Evolutionary conservation across 1,140 invertebrate species (phyloP), one percentile per base, ranked within the genome.

Genomic region (Linepithema humile): DNA sequence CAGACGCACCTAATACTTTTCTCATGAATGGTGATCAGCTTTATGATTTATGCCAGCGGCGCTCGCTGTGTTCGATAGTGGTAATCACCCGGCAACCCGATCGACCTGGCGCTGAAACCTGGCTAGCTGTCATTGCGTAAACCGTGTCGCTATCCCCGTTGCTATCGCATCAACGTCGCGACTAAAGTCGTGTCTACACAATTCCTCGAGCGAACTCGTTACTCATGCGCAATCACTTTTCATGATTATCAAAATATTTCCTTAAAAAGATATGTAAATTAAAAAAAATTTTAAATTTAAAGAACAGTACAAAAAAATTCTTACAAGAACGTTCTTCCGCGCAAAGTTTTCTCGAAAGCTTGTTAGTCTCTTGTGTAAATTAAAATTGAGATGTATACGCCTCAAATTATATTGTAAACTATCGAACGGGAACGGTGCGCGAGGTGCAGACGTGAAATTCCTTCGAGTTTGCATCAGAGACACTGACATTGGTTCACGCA

Each of bases 61-160:
- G 57, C 23, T n/a, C 55, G n/a, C n/a, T n/a, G 45, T 23, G 20
- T n/a, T 23, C 20, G 17, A 6, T 32, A 48, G 26, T 43, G 17
- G 45, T 55, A 40, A 70, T 75, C 38, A 12, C 57, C n/a, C n/a
- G 35, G 26, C 62, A 82, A 75, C 62, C 48, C 53, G 55, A 77
- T 57, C 50, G 69, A 77, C 80, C 43, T 20, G 67, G n/a, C 26
- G 32, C n/a, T 38, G 15, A 65, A 85, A 74, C 70, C 43, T n/a
- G 20, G 2, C 50, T 53, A 12, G 35, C 59, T 53, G 50, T 67
- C 72, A 45, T 88, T 87, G 85, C 85, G 73, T 69, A 88, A 88
- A 59, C n/a, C 60, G 29, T 15, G 43, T 26, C 9, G 15, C n/a
- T 38, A 67, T 77, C 60, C 55, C 55, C 53, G 69, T 72, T 48